phyloP scores from a whole-genome alignment of 2,888 invertebrate genomes.

The Lepeophtheirus nordmannii region DNA sequence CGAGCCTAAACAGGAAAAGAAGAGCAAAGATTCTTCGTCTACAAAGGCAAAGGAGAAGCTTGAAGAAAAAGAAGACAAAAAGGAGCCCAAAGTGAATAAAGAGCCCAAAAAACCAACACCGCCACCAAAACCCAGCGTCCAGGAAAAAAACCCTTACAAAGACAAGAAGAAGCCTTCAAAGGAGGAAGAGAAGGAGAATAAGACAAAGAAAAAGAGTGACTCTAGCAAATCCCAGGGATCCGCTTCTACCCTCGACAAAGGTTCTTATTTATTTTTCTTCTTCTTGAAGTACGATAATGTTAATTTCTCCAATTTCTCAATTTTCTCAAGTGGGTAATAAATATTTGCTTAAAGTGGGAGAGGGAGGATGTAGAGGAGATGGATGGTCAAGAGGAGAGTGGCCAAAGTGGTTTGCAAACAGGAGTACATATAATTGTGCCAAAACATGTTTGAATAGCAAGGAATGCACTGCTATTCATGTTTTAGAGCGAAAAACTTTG shows the following conservation, averaged over 20 bases:
- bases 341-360: slow-evolving; percentile 15
- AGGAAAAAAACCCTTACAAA: slow-evolving; percentile 34
- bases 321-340: not conserved
- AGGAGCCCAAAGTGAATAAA: slow-evolving; percentile 24
- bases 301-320: not conserved
- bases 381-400: slow-evolving; percentile 17
- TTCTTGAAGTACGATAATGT: not conserved
- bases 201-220: slow-evolving; percentile 29
- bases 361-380: slow-evolving; percentile 22
- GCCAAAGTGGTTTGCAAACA: slow-evolving; percentile 14
- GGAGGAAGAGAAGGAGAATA: slow-evolving; percentile 32
- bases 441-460: slow-evolving; percentile 4
- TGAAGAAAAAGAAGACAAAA: slow-evolving; percentile 25
- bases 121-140: too few species aligned
- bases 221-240: not conserved
- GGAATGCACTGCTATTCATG: slow-evolving; percentile 22
- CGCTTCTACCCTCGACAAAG: not conserved
- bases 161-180: slow-evolving; percentile 35
- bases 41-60: not conserved
- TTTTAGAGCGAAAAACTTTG: not conserved
- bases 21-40: slow-evolving; percentile 18
- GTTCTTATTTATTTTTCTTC: not conserved
- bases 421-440: slow-evolving; percentile 16
- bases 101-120: not conserved
- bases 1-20: slow-evolving; percentile 26